Percentiles rank a stretch among this genome's conserved stretches.
These are phyloP conservation scores for Drymonia ruficornis DNA, from an alignment of 2,888 invertebrate genomes.

Conservation along the genomic window DNA sequence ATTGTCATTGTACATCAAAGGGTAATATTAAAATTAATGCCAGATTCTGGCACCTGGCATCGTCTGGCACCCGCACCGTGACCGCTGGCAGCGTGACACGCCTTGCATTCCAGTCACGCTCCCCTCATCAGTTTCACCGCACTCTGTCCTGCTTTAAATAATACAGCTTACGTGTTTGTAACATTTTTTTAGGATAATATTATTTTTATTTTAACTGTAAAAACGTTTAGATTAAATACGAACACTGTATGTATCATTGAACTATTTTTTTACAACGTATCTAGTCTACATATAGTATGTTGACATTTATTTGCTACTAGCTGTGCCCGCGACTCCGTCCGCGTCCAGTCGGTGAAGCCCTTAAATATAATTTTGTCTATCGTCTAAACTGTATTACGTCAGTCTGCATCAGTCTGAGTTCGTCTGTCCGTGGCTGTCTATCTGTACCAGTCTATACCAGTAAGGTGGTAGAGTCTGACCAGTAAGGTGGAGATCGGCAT, in stretches of 20 bases:
- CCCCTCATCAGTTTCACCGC: conserved; percentile 1
- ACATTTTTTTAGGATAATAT: neutral
- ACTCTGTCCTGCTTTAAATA: conserved; percentile 3
- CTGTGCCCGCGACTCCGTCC: too few relatives aligned
- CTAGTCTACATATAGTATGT: too few relatives aligned
- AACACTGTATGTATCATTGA: neutral
- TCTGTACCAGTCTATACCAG: too few relatives aligned
- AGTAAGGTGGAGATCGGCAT: too few relatives aligned
- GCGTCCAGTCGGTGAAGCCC: too few relatives aligned
- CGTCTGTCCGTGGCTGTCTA: too few relatives aligned
- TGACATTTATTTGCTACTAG: too few relatives aligned
- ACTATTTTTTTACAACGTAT: neutral
- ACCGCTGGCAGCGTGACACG: neutral
- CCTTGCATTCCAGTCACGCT: conserved; percentile 1
- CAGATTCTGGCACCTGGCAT: neutral
- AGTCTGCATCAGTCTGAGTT: too few relatives aligned
- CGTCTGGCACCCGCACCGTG: neutral
- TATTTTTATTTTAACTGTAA: neutral
- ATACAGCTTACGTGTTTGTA: neutral
- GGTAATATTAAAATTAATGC: neutral
- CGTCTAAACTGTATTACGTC: too few relatives aligned
- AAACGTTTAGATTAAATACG: neutral
- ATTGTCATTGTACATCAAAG: neutral
- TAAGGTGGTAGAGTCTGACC: too few relatives aligned
- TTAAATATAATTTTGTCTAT: too few relatives aligned